phyloP scores from a whole-genome alignment of 2,797 vertebrate species.

The Mormyrus hasselquistii region DNA sequence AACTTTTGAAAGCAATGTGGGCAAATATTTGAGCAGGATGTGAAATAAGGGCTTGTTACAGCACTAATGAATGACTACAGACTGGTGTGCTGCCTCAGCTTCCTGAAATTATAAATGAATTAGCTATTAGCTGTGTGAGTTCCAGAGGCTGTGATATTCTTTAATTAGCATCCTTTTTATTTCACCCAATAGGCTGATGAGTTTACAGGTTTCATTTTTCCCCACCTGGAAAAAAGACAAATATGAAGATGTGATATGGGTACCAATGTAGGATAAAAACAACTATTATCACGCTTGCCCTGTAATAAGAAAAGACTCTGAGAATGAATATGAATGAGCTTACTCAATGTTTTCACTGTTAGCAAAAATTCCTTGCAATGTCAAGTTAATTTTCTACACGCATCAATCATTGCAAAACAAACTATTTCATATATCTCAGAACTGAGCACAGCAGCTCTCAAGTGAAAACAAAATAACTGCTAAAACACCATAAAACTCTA shows the following conservation, averaged over 20 bases:
- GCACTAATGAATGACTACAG: background rate
- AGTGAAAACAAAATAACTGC: background rate
- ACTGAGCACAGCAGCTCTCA: background rate
- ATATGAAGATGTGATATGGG: background rate
- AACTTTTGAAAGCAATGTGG: slow-evolving; percentile 11
- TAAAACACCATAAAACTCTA: background rate
- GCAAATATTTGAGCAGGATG: background rate
- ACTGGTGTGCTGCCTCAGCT: slow-evolving; percentile 1
- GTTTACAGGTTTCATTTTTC: background rate
- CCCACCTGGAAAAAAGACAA: background rate
- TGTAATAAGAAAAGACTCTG: background rate
- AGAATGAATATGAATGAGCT: background rate
- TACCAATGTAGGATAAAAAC: background rate
- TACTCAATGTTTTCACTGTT: background rate
- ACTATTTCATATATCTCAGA: background rate
- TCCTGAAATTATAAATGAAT: slow-evolving; percentile 12
- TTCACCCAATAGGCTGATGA: background rate
- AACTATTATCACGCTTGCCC: background rate
- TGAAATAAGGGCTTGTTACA: slow-evolving; percentile 1
- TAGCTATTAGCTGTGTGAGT: slow-evolving; percentile 11
- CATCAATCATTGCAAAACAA: background rate
- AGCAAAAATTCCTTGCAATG: background rate
- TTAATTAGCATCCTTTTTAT: slow-evolving; percentile 17
- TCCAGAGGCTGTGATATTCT: background rate
- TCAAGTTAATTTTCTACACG: background rate